Base-by-base conservation (phyloP, 2,113 vertebrate genomes). In the Spea multiplicata region DNA sequence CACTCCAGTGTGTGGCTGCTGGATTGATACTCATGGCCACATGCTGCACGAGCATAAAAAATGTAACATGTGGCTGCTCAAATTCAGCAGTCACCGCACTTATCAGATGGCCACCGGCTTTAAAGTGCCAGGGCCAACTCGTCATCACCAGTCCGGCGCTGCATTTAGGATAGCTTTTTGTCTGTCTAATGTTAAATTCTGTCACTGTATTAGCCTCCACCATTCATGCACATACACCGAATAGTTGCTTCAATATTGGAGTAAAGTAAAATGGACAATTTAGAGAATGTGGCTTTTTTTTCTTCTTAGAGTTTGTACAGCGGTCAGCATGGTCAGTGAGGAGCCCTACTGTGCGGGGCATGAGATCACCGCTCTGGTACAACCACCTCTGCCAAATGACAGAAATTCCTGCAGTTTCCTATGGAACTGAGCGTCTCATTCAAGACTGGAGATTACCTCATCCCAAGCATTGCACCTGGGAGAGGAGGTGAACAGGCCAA, bases 381-480 rank as follows among this genome's bases (percentile, higher is more conserved):
- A 70, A 74, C 66, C 57, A 7, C 17, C 48, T 45, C 5, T 86
- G 86, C 88, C 87, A 87, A 84, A 87, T 87, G 10, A 84, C 83
- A 86, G 74, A 70, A 85, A 88, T 86, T 74, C 86, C 12, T 0
- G 74, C 75, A 74, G 44, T 86, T 87, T 88, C 81, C 85, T 87
- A 66, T 0, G 83, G 85, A 80, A 86, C 87, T 84, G 59, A 88
- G 82, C 78, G 81, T 86, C 85, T 4, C 78, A 79, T 83, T 87
- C 80, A 83, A 76, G 59, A 82, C 80, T 83, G 77, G 78, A 4
- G 81, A 84, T 87, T 85, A 87, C 83, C 83, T 89, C 88, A 88
- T 86, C 84, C 83, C 83, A 83, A 85, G 84, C 85, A 86, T 84
- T 83, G 85, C 87, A 87, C 85, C 87, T 85, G 88, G 84, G 87